Conservation (phyloP, 2,797 vertebrate genomes). For the Brachyrhaphis roseni region DNA sequence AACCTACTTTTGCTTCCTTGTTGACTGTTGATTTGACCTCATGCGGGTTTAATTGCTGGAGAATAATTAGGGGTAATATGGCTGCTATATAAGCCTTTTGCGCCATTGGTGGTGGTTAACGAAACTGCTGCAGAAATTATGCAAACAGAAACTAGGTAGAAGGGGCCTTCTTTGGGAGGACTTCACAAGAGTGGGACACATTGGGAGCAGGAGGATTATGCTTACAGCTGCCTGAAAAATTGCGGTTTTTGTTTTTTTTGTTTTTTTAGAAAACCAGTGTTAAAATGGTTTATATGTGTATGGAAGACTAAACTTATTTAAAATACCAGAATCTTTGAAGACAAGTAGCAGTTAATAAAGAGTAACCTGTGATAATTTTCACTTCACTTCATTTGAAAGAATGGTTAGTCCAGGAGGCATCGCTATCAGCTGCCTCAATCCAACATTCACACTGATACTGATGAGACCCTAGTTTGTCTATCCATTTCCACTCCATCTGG, state of each 20-base stretch:
- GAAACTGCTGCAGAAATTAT: constrained; percentile 30
- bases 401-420: not conserved
- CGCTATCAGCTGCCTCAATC: not conserved
- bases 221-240: not conserved
- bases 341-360: not conserved
- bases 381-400: not conserved
- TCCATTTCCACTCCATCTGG: not conserved
- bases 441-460: not conserved
- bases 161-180: not conserved
- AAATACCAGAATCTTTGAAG: not conserved
- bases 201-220: not conserved
- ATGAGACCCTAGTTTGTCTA: not conserved
- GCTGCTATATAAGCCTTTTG: constrained; percentile 30
- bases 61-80: constrained; percentile 49
- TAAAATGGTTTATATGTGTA: not conserved
- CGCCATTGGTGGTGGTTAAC: constrained; percentile 20
- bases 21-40: constrained; percentile 44
- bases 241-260: too few relatives aligned
- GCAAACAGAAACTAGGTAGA: constrained; percentile 11
- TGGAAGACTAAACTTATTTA: not conserved
- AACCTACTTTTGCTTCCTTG: constrained; percentile 24
- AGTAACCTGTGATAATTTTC: too few relatives aligned
- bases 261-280: not conserved
- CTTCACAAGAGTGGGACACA: not conserved
- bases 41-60: constrained; percentile 29